These are phyloP conservation scores for Dryadula phaetusa DNA, from an alignment of 2,888 invertebrate species.

Conservation along the genomic window DNA sequence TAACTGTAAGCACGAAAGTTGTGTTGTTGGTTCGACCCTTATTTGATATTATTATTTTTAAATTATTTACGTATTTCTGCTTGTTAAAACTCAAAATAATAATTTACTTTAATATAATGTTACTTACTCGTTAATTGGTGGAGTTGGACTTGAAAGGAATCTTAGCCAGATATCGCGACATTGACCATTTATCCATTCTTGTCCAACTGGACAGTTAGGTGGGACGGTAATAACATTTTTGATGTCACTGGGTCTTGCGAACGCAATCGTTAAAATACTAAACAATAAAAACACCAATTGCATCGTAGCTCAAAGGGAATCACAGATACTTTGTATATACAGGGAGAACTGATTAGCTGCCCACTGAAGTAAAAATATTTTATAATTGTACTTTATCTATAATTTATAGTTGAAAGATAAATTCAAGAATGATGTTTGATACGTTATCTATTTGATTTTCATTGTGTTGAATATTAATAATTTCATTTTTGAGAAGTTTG, in stretches of 20 bases:
- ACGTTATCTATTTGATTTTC: slow-evolving; percentile 37
- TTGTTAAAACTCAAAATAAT: too few relatives aligned
- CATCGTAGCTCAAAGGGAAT: slow-evolving; percentile 26
- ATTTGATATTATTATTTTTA: too few relatives aligned
- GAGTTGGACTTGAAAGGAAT: slow-evolving; percentile 29
- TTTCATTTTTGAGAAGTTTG: too few relatives aligned
- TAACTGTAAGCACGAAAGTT: too few relatives aligned
- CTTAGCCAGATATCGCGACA: slow-evolving; percentile 57
- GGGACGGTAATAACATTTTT: slow-evolving; percentile 51
- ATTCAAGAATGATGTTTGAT: slow-evolving; percentile 37
- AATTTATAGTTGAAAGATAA: slow-evolving; percentile 41
- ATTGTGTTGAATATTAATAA: slow-evolving; percentile 21
- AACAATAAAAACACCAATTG: slow-evolving; percentile 18
- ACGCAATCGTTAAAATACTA: slow-evolving; percentile 26
- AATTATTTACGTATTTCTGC: too few relatives aligned
- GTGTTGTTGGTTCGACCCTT: too few relatives aligned
- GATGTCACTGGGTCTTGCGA: slow-evolving; percentile 13
- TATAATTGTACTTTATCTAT: slow-evolving; percentile 39
- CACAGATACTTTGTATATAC: slow-evolving; percentile 1
- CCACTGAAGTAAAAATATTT: slow-evolving; percentile 20
- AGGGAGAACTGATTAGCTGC: slow-evolving; percentile 20
- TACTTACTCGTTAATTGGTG: slow-evolving; percentile 33
- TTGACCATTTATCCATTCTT: slow-evolving; percentile 52
- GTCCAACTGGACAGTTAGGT: slow-evolving; percentile 49
- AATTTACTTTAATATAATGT: background rate